These are phyloP conservation scores for Hypothenemus hampei DNA, from an alignment of 1,140 invertebrate species.

Conservation along the genomic window DNA sequence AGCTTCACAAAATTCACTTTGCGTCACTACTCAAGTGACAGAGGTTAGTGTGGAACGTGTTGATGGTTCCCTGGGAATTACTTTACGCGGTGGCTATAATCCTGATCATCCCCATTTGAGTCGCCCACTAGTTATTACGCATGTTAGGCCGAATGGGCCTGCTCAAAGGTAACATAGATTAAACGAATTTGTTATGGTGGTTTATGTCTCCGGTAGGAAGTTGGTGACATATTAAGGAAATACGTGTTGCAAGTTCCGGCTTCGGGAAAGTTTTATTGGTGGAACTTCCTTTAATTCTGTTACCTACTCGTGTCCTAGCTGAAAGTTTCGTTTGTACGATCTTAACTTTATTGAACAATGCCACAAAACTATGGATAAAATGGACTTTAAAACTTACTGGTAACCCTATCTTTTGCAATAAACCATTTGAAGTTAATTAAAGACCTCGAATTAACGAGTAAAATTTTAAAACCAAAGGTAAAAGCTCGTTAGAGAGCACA, in stretches of 20 bases:
- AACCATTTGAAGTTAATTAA: not conserved
- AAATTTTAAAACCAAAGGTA: too few species aligned
- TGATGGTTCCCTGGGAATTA: slow-evolving; percentile 81
- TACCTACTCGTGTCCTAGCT: too few species aligned
- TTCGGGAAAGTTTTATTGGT: too few species aligned
- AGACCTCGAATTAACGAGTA: not conserved
- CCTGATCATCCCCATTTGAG: slow-evolving; percentile 47
- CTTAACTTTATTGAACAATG: too few species aligned
- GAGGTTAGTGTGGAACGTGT: slow-evolving; percentile 75
- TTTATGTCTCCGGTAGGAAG: too few species aligned
- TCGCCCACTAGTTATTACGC: slow-evolving; percentile 79
- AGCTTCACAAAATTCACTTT: slow-evolving; percentile 60
- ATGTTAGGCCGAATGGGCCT: slow-evolving; percentile 82
- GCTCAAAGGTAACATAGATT: slow-evolving; percentile 63
- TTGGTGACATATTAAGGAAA: not conserved
- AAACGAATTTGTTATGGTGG: not conserved
- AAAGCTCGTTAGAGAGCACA: too few species aligned
- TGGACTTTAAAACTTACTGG: too few species aligned
- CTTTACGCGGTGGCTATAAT: slow-evolving; percentile 73
- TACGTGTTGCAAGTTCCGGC: not conserved
- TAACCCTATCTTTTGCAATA: too few species aligned
- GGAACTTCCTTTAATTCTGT: too few species aligned
- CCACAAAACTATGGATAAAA: too few species aligned
- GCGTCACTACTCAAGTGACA: slow-evolving; percentile 67
- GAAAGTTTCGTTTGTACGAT: too few species aligned